Base-by-base conservation (phyloP, 2,797 vertebrate genomes). In the Peromyscus eremicus region DNA sequence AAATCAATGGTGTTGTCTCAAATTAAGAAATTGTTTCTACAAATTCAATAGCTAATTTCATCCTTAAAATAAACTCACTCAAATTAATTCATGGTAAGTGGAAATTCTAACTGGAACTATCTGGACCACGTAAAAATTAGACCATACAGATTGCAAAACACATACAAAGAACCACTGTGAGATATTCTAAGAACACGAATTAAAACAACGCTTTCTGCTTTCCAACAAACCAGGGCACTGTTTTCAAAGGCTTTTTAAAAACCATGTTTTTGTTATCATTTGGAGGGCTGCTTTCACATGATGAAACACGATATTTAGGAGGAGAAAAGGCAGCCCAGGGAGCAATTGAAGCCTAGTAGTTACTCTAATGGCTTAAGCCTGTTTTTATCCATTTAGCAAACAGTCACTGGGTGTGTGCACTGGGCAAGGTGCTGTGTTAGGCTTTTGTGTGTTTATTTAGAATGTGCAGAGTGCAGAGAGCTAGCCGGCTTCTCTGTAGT, bases 241-340 rank as follows among this genome's bases (percentile, higher is more conserved):
- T 97, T 96, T 94, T 62, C 87, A 91, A 94, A 94, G 16, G 17
- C 64, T 75, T 96, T 96, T 94, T 52, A 81, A 70, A 70, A 70
- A 52, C 8, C 55, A 6, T 89, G 77, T 77, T 95, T 95, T 94
- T 94, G 40, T 95, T 96, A 71, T 87, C 83, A 64, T 92, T 92
- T 93, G 46, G 49, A 96, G 32, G 4, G 71, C 43, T 76, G 76
- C 46, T 93, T 94, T 96, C 76, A 89, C 55, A 80, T 85, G 60
- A 79, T 70, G 92, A 96, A 97, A 94, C 91, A 70, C 6, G 52
- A 91, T 94, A 86, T 62, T 91, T 89, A 82, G 71, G 77, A 94
- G 76, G 55, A 49, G 68, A 94, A 79, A 79, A 93, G 68, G 29
- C 57, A 49, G 49, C 82, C 86, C 88, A 40, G 57, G 40, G 75